These are phyloP conservation scores for Girardia tigrina DNA, from an alignment of 2,888 invertebrate species.

Conservation along the genomic window DNA sequence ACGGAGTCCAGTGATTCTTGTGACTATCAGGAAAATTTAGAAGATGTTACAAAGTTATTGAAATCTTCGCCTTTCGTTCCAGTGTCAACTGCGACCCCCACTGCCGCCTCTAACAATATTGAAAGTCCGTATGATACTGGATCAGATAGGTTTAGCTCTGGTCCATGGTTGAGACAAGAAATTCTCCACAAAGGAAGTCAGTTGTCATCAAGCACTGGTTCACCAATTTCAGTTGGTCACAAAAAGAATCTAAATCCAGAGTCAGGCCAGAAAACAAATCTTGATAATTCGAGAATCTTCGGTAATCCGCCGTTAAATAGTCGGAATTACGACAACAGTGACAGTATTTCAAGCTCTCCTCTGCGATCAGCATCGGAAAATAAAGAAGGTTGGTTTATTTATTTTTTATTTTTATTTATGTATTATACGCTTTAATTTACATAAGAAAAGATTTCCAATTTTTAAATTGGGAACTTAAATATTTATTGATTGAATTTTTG, in stretches of 20 bases:
- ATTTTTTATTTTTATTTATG: too few species aligned
- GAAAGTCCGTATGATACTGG: conserved; percentile 13
- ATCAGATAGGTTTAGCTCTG: neutral
- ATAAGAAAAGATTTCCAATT: too few species aligned
- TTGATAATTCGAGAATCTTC: neutral
- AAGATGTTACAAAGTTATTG: neutral
- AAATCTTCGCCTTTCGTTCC: neutral
- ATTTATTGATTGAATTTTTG: too few species aligned
- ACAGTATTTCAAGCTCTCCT: conserved; percentile 1
- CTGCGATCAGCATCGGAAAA: conserved; percentile 7
- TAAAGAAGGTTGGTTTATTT: conserved; percentile 15
- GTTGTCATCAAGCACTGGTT: neutral
- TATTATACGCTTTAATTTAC: too few species aligned
- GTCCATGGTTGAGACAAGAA: conserved; percentile 1
- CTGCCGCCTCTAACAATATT: neutral
- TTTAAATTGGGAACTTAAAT: too few species aligned
- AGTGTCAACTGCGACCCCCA: neutral
- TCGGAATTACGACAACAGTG: conserved; percentile 9
- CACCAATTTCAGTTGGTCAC: neutral
- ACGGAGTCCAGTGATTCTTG: neutral
- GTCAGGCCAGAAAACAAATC: neutral
- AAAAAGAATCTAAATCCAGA: neutral
- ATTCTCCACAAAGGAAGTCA: conserved; percentile 15
- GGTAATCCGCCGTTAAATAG: neutral
- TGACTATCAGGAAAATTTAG: conserved; percentile 1